phyloP scores from a whole-genome alignment of 2,113 vertebrate genomes.

The Ophthalmolycus amberensis region DNA sequence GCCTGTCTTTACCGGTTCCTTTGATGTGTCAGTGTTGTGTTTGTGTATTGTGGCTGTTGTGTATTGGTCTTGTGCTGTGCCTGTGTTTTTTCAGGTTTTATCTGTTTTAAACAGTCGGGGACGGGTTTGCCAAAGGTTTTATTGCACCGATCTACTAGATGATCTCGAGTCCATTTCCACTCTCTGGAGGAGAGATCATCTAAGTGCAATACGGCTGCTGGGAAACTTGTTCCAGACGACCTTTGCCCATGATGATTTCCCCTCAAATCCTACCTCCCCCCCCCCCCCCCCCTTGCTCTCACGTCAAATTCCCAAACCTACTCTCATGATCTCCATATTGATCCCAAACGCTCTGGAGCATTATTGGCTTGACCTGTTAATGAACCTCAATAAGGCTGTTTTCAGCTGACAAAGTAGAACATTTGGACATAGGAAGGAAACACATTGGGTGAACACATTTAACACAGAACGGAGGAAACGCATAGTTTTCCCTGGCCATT shows the following conservation, averaged over 20 bases:
- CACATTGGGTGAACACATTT: conserved; percentile 40
- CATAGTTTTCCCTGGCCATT: background rate
- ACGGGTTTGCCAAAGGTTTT: conserved; percentile 69
- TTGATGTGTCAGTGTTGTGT: conserved; percentile 62
- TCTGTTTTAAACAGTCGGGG: conserved; percentile 71
- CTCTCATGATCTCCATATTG: conserved; percentile 74
- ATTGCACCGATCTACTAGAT: conserved; percentile 68
- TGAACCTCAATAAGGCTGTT: background rate
- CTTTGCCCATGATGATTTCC: conserved; percentile 68
- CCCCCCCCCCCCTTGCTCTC: conserved; percentile 49
- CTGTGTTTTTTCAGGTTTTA: conserved; percentile 69
- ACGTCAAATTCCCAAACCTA: conserved; percentile 60
- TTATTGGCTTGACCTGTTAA: conserved; percentile 20
- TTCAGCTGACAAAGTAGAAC: conserved; percentile 20
- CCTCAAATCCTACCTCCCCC: conserved; percentile 65
- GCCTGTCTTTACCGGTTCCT: conserved; percentile 44
- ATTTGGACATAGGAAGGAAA: conserved; percentile 32
- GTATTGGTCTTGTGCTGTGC: conserved; percentile 62
- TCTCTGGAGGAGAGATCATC: conserved; percentile 74
- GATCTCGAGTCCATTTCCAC: conserved; percentile 67
- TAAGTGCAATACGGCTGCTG: conserved; percentile 73
- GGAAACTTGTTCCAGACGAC: conserved; percentile 71
- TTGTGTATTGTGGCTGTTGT: conserved; percentile 65
- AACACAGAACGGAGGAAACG: conserved; percentile 28
- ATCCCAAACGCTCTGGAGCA: conserved; percentile 65